Conservation (phyloP, 2,888 invertebrate genomes). For the Loripinus fragilis region DNA sequence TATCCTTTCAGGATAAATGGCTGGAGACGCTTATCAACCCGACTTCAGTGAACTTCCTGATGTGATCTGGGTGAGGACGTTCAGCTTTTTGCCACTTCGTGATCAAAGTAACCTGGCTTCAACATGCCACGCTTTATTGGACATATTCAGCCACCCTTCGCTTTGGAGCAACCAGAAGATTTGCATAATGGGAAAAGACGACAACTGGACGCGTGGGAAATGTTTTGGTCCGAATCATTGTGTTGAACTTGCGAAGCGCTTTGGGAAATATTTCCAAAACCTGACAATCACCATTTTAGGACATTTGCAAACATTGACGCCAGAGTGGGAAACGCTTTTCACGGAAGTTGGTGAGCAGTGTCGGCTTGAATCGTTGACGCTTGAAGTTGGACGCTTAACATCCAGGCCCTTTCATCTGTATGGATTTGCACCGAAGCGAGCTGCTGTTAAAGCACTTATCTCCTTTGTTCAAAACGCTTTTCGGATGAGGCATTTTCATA, state of each 20-base stretch:
- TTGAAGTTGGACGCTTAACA: constrained; percentile 67
- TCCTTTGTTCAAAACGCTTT: constrained; percentile 68
- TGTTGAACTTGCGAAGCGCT: constrained; percentile 63
- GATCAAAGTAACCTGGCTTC: constrained; percentile 65
- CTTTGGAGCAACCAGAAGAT: constrained; percentile 73
- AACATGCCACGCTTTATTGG: constrained; percentile 68
- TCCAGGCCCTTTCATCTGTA: constrained; percentile 53
- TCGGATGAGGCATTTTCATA: constrained; percentile 66
- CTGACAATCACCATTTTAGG: constrained; percentile 68
- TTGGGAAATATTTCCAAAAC: constrained; percentile 74
- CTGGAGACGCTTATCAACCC: background rate
- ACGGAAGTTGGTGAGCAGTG: constrained; percentile 66
- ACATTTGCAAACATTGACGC: constrained; percentile 62
- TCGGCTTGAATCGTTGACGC: constrained; percentile 71
- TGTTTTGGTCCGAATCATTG: constrained; percentile 38
- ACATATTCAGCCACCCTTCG: constrained; percentile 74
- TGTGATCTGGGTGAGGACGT: constrained; percentile 70
- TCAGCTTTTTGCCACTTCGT: constrained; percentile 65
- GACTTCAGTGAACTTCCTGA: constrained; percentile 74
- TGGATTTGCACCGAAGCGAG: constrained; percentile 51
- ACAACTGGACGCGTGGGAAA: constrained; percentile 21
- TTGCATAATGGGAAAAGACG: constrained; percentile 43
- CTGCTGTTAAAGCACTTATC: constrained; percentile 62
- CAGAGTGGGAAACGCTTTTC: constrained; percentile 59
- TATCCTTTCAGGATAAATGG: background rate